phyloP scores from a whole-genome alignment of 2,113 vertebrate genomes.

The Melozone crissalis region DNA sequence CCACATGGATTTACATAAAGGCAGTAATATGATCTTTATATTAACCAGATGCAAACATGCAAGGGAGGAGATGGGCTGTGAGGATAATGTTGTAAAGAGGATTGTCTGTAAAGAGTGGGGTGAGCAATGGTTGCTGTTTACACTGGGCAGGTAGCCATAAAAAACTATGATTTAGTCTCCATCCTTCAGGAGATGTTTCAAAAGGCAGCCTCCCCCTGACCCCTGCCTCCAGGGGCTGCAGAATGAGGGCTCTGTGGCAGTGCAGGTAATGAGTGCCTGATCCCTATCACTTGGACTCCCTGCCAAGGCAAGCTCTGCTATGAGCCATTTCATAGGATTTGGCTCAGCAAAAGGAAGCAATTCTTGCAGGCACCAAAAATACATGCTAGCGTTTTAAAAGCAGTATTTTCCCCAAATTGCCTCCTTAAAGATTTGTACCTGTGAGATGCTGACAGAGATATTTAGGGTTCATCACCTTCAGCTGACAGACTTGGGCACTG shows the following conservation, averaged over 20 bases:
- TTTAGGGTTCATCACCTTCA: neutral
- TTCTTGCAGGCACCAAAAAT: neutral
- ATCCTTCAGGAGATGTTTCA: neutral
- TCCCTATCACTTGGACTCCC: neutral
- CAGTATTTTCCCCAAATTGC: neutral
- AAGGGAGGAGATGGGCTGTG: neutral
- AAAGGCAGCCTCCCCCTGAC: neutral
- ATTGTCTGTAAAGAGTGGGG: neutral
- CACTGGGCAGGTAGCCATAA: neutral
- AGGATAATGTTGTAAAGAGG: neutral
- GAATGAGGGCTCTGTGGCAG: neutral
- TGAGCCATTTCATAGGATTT: neutral
- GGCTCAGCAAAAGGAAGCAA: neutral
- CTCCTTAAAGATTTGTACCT: neutral
- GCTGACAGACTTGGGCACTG: neutral
- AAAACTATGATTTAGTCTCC: neutral
- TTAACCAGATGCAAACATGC: neutral
- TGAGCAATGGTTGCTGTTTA: neutral
- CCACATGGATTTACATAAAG: neutral
- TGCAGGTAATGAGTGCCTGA: neutral
- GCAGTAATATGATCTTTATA: neutral
- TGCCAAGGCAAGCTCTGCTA: neutral
- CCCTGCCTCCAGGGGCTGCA: neutral
- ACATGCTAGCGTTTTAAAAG: neutral
- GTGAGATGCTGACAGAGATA: neutral